Base-by-base conservation (phyloP, 2,113 vertebrate genomes). In the Takifugu bimaculatus region DNA sequence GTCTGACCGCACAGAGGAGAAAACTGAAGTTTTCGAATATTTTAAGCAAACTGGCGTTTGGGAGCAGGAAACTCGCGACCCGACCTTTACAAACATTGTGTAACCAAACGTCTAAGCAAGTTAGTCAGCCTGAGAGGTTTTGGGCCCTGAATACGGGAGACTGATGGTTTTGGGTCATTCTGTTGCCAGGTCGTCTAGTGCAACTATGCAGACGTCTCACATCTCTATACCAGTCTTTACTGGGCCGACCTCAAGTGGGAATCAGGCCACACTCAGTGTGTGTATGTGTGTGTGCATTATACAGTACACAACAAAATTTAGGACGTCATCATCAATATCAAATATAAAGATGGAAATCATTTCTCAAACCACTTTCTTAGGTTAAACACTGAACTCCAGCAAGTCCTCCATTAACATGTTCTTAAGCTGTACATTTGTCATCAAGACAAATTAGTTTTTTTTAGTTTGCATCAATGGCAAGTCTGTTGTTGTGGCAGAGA, bases 131-230 rank as follows among this genome's bases (percentile, higher is more conserved):
- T 62, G 49, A 50, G 28, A 60, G 63, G 57, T 60, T 66, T 63
- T 59, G 60, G 56, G 60, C 45, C 32, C 14, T 49, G 63, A 35
- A 54, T 26, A 12, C 13, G 43, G 62, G 54, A 57, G 68, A 68
- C 56, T 63, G 73, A 80, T 54, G 43, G 68, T 81, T 80, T 81
- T 50, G 57, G 77, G 75, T 65, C 54, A 72, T 68, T 70, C 42
- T 32, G 66, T 69, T 83, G 77, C 82, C 75, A 83, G 71, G 71
- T 80, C 68, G 48, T 70, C 57, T 1, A 63, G 60, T 70, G 53
- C 13, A 79, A 72, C 59, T 82, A 86, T 78, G 75, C 77, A 76
- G 75, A 79, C 63, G 53, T 59, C 65, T 78, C 65, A 28, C 28
- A 73, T 29, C 66, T 76, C 77, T 72, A 77, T 70, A 81, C 73